Conservation (phyloP, 2,113 vertebrate species). For the Psittacula cyanocephala region DNA sequence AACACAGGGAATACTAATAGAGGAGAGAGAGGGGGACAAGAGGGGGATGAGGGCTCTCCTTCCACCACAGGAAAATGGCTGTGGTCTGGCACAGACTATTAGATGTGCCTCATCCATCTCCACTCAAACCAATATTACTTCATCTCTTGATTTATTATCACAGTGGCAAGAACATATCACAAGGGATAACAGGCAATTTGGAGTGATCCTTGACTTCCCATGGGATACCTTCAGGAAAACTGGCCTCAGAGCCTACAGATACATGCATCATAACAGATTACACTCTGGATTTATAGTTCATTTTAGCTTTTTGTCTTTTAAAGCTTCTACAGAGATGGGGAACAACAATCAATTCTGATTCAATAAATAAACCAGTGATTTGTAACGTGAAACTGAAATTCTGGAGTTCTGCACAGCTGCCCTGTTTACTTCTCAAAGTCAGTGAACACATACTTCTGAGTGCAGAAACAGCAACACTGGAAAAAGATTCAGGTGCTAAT, state of each 20-base stretch:
- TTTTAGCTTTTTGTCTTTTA: not conserved
- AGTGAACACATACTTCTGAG: not conserved
- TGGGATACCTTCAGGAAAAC: not conserved
- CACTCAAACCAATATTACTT: not conserved
- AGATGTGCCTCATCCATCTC: not conserved
- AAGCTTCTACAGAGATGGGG: not conserved
- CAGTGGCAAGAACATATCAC: not conserved
- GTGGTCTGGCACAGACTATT: not conserved
- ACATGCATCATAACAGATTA: not conserved
- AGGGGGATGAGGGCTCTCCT: not conserved
- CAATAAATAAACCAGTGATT: not conserved
- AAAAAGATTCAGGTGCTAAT: not conserved
- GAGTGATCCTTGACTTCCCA: not conserved
- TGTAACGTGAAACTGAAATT: not conserved
- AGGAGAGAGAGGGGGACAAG: not conserved
- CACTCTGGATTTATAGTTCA: not conserved
- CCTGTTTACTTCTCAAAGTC: not conserved
- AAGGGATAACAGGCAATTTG: not conserved
- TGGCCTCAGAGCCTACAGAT: not conserved
- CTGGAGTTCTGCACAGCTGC: not conserved
- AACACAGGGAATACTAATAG: not conserved
- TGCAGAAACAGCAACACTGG: not conserved
- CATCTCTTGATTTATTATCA: not conserved
- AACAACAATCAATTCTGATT: not conserved
- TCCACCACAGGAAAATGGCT: not conserved